Conservation (phyloP, 92 coral and sea anemone species). For the Actinernus sp. region DNA sequence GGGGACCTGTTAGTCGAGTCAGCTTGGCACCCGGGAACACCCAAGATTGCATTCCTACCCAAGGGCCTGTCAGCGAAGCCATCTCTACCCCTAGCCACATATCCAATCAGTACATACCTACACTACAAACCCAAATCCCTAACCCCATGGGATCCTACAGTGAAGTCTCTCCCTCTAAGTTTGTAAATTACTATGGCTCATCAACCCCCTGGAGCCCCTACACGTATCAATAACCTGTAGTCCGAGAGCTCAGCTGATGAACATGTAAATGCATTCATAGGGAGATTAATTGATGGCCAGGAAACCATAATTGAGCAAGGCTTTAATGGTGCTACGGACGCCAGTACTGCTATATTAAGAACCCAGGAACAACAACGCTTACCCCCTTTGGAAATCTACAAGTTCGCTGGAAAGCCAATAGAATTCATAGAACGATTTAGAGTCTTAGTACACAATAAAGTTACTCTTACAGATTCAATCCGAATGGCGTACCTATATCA, state of each 20-base stretch:
- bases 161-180: no score
- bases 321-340: slow-evolving; percentile 8
- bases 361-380: slow-evolving; percentile 44
- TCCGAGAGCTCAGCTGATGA: neutral
- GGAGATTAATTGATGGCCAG: slow-evolving; percentile 23
- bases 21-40: no score
- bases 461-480: slow-evolving; percentile 46
- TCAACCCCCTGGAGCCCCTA: no score
- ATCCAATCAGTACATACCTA: no score
- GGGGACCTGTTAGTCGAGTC: no score
- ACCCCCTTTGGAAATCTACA: slow-evolving; percentile 47
- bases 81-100: no score
- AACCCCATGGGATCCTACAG: no score
- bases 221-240: no score
- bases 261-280: slow-evolving; percentile 40
- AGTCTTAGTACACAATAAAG: slow-evolving; percentile 41
- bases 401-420: slow-evolving; percentile 27
- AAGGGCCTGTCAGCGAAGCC: no score
- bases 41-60: no score
- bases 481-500: slow-evolving; percentile 57
- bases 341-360: slow-evolving; percentile 17
- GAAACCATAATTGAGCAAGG: slow-evolving; percentile 4
- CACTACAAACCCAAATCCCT: no score
- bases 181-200: no score
- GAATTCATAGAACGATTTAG: slow-evolving; percentile 56